These are phyloP conservation scores for Podarcis raffonei DNA, from an alignment of 2,113 vertebrate genomes.

Conservation along the genomic window DNA sequence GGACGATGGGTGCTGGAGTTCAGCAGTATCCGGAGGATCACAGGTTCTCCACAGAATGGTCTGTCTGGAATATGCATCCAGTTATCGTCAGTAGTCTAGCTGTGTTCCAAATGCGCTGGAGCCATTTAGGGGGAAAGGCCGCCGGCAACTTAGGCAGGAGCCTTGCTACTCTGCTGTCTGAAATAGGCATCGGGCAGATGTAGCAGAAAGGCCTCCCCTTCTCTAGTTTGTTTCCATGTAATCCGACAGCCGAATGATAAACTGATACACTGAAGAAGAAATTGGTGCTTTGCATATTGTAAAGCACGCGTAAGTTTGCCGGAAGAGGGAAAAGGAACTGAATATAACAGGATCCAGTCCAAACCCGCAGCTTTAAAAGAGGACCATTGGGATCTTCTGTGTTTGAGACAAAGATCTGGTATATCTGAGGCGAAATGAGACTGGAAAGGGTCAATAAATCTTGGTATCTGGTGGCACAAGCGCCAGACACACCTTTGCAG, in stretches of 20 bases:
- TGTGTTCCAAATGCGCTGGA: not conserved
- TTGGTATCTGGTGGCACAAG: not conserved
- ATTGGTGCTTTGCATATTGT: not conserved
- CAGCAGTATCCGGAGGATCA: no score
- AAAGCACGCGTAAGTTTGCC: not conserved
- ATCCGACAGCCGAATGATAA: not conserved
- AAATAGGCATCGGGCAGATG: not conserved
- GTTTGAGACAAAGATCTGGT: not conserved
- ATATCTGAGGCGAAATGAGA: not conserved
- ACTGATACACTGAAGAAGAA: not conserved
- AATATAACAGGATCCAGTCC: no score
- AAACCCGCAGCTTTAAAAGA: not conserved
- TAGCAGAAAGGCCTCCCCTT: not conserved
- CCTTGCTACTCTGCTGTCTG: not conserved
- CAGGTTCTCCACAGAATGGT: not conserved
- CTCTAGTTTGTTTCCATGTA: not conserved
- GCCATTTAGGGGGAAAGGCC: not conserved
- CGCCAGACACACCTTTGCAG: not conserved
- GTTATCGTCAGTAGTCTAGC: not conserved
- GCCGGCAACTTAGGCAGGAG: not conserved
- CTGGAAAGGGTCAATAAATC: not conserved
- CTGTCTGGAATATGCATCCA: not conserved
- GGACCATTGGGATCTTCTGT: not conserved
- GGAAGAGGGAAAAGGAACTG: no score
- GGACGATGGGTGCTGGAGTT: no score